Evolutionary conservation across 2,888 invertebrate species (phyloP), one percentile per base, ranked within the genome.

Genomic region (Ethmia dodecea): DNA sequence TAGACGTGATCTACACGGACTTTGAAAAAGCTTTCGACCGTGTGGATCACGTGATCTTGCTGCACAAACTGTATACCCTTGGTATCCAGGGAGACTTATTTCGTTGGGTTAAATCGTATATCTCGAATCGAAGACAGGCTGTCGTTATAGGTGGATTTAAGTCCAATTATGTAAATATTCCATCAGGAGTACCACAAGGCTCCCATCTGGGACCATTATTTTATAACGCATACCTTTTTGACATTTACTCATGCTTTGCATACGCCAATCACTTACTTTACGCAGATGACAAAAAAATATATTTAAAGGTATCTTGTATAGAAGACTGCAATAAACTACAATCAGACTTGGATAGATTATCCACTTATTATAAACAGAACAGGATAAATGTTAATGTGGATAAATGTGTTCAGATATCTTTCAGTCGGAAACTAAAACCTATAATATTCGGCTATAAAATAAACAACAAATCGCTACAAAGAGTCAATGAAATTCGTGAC

Each of bases 1-100:
- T 39, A 5, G 39, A 39, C 13, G 32, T 28, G 9, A 34, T 38
- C 12, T 38, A 38, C 26, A 34, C 38, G 9, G 18, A 18, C 18
- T 18, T 8, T 2, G 9, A 9, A 5, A 18, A 18, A 2, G 18
- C 18, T 18, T 14, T 31, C 26, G 10, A 34, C 28, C 8, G 28
- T 28, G 26, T 30, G 12, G 25, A 10, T n/a, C 25, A 32, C 24
- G 14, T 28, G 5, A 27, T 34, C 15, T 31, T 38, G 4, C 24
- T 30, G 6, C 16, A 29, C 1, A 37, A 37, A 15, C 10, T 37
- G 10, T 11, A 16, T 3, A 8, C 6, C 5, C 13, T 30, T 5
- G 37, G 33, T n/a, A 33, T 37, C 22, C 31, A 28, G 12, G 37
- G 28, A 3, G 16, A 32, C 9, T 15, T 37, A 3, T 15, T 28